Base-by-base conservation (phyloP, 2,888 invertebrate species). In the Spilarctia lutea region DNA sequence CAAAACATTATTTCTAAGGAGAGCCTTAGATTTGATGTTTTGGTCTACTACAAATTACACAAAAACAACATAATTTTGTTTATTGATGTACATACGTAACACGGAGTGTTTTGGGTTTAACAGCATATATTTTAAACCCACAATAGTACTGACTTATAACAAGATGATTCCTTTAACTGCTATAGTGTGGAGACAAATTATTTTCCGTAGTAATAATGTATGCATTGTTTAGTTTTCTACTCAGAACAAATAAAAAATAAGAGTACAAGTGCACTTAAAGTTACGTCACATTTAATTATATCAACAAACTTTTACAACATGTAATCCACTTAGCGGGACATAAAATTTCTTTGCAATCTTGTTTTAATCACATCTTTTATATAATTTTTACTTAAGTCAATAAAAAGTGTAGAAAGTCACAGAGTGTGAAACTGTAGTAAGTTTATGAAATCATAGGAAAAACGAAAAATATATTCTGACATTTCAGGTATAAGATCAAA, bases 321-420 rank as follows among this genome's bases (percentile, higher is more conserved):
- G 67, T 76, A 75, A 84, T 77, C 52, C 76, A 75, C 83, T 81
- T 79, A 78, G 77, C 68, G 60, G 27, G 16, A 70, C 80, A 76
- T 77, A 74, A 77, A 75, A 75, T 78, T 75, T 73, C 72, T 69
- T 63, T 56, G 48, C 74, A 73, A 75, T 68, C 74, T 82, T 77
- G 76, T 84, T 81, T 79, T 76, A 82, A 77, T 79, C 68, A 77
- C 77, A 78, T 79, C 52, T 69, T 63, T 45, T 67, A 68, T 72
- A 69, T 81, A 84, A 82, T 82, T 85, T n/a, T 81, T 81, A 83
- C 81, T 79, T 68, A 45, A 66, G 66, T 56, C 73, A 77, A 70
- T 79, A 83, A 82, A 81, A 77, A 71, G 67, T 78, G 63, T 67
- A 66, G 68, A 79, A 82, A 82, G 81, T 85, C 79, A 77, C 72